Conservation (phyloP, 1,140 invertebrate species). For the Cylas formicarius region DNA sequence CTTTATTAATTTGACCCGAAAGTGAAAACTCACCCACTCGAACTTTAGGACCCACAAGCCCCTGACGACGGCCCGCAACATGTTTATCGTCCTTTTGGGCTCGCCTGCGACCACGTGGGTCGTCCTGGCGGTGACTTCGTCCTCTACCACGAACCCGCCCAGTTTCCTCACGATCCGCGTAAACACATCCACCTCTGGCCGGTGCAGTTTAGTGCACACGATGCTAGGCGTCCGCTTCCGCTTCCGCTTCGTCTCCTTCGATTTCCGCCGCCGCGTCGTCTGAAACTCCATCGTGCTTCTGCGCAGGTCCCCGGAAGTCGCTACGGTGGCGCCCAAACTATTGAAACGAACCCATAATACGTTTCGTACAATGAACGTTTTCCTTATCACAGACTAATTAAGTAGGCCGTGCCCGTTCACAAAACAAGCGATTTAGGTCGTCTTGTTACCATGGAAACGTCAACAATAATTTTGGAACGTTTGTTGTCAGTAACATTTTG, state of each 20-base stretch:
- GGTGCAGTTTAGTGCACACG: constrained; percentile 37
- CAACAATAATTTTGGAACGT: too few relatives aligned
- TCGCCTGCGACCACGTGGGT: constrained; percentile 49
- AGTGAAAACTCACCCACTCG: constrained; percentile 44
- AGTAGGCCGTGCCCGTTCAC: too few relatives aligned
- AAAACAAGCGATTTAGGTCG: too few relatives aligned
- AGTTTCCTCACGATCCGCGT: constrained; percentile 43
- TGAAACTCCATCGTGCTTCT: constrained; percentile 35
- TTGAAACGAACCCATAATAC: too few relatives aligned
- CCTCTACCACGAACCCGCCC: constrained; percentile 44
- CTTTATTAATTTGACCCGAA: too few relatives aligned
- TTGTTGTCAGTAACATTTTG: too few relatives aligned
- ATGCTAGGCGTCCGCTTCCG: constrained; percentile 29
- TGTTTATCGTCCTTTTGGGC: constrained; percentile 48
- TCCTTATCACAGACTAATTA: too few relatives aligned
- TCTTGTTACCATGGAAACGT: too few relatives aligned
- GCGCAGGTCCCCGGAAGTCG: too few relatives aligned
- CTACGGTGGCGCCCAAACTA: too few relatives aligned
- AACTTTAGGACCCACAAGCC: constrained; percentile 50
- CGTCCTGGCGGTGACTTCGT: constrained; percentile 44
- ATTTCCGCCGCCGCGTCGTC: constrained; percentile 4
- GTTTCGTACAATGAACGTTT: too few relatives aligned
- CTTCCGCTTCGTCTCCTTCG: constrained; percentile 19
- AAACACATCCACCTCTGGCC: constrained; percentile 30
- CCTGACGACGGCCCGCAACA: constrained; percentile 47